Percentiles rank a stretch among this genome's conserved stretches.
These are phyloP conservation scores for Parthenolecanium corni DNA, from an alignment of 2,888 invertebrate species.

Conservation along the genomic window DNA sequence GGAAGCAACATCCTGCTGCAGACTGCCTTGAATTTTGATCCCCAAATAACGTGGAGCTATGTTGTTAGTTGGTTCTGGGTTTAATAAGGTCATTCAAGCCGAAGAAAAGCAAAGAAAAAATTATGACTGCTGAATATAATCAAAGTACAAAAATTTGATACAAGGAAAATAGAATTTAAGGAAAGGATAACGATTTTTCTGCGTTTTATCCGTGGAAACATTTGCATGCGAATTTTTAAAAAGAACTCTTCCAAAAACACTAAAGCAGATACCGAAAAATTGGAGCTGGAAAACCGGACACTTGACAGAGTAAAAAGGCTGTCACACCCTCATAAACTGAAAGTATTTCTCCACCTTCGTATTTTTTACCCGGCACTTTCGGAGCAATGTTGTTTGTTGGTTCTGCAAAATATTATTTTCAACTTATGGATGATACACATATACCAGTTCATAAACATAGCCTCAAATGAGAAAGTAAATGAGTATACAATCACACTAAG, in stretches of 20 bases:
- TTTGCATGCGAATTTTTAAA: no score
- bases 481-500: slow-evolving; percentile 2
- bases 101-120: no score
- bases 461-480: neutral
- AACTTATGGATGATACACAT: slow-evolving; percentile 31
- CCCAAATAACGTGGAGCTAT: slow-evolving; percentile 43
- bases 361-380: slow-evolving; percentile 39
- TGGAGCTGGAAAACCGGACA: slow-evolving; percentile 38
- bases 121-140: neutral
- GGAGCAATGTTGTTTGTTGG: slow-evolving; percentile 52
- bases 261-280: slow-evolving; percentile 35
- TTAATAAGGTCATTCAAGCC: neutral
- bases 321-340: slow-evolving; percentile 31
- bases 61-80: slow-evolving; percentile 56
- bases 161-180: neutral
- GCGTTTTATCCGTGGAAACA: no score
- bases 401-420: slow-evolving; percentile 43
- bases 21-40: slow-evolving; percentile 31
- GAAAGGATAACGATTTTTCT: no score
- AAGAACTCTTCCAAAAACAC: no score
- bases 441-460: slow-evolving; percentile 4
- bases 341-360: slow-evolving; percentile 35
- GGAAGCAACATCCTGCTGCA: slow-evolving; percentile 7
- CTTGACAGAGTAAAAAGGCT: slow-evolving; percentile 36
- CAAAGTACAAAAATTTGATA: neutral